Evolutionary conservation across 2,113 vertebrate genomes (phyloP).

Genomic region (Leucopsar rothschildi): DNA sequence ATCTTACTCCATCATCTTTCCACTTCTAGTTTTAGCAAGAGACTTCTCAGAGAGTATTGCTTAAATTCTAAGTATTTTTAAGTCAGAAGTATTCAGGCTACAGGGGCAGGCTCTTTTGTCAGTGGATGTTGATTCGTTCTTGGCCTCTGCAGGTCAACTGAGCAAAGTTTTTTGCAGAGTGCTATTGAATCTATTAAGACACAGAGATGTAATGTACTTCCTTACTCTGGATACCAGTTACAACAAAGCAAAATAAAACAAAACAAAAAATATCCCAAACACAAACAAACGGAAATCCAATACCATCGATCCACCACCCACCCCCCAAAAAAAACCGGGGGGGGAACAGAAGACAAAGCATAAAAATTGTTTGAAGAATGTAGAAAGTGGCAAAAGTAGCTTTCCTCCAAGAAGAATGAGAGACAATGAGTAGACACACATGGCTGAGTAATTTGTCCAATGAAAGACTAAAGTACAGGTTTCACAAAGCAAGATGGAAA

Average conservation of each 20-base stretch:
- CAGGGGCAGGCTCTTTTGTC: background rate
- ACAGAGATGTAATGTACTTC: background rate
- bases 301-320: fast-evolving
- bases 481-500: background rate
- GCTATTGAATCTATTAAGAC: background rate
- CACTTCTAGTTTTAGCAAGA: background rate
- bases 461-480: background rate
- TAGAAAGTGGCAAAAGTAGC: background rate
- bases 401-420: background rate
- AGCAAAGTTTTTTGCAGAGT: background rate
- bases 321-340: background rate
- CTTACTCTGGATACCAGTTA: background rate
- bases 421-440: background rate
- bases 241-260: background rate
- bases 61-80: background rate
- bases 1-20: background rate
- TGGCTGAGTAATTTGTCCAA: background rate
- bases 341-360: background rate
- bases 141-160: background rate
- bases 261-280: background rate
- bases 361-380: background rate
- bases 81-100: background rate
- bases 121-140: background rate
- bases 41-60: background rate
- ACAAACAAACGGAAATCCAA: background rate